These are phyloP conservation scores for Cherax quadricarinatus DNA, from an alignment of 1,140 invertebrate species.

Conservation along the genomic window DNA sequence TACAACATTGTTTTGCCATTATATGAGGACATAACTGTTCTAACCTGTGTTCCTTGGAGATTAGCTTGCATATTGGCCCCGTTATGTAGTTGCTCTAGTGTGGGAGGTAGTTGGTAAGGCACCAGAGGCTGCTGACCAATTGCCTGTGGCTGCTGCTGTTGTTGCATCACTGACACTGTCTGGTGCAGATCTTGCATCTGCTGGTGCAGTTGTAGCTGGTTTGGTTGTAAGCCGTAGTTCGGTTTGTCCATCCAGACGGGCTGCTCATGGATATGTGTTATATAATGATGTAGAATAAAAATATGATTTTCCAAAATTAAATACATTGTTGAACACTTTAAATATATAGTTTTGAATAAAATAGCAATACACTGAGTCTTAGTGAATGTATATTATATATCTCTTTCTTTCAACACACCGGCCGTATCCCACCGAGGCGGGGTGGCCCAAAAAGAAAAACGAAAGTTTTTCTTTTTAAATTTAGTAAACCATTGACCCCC, in stretches of 20 bases:
- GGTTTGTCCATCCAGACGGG: conserved; percentile 56
- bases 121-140: not conserved
- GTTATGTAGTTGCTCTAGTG: not conserved
- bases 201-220: conserved; percentile 49
- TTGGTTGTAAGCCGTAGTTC: conserved; percentile 13
- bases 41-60: conserved; percentile 38
- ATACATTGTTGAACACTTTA: too few species aligned
- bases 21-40: too few species aligned
- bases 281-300: not conserved
- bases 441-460: too few species aligned
- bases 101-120: conserved; percentile 6
- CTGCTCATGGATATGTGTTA: conserved; percentile 3
- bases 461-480: too few species aligned
- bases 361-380: too few species aligned
- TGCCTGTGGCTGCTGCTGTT: conserved; percentile 13
- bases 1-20: too few species aligned
- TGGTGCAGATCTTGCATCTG: conserved; percentile 50
- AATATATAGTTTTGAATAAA: too few species aligned
- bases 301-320: too few species aligned
- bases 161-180: not conserved
- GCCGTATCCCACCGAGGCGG: too few species aligned
- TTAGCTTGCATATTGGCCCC: not conserved
- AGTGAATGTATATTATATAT: too few species aligned
- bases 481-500: too few species aligned
- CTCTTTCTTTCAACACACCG: too few species aligned